Percentiles rank a stretch among this genome's conserved stretches.
Conservation (phyloP, 92 coral and sea anemone genomes). For the Porites evermanni region DNA sequence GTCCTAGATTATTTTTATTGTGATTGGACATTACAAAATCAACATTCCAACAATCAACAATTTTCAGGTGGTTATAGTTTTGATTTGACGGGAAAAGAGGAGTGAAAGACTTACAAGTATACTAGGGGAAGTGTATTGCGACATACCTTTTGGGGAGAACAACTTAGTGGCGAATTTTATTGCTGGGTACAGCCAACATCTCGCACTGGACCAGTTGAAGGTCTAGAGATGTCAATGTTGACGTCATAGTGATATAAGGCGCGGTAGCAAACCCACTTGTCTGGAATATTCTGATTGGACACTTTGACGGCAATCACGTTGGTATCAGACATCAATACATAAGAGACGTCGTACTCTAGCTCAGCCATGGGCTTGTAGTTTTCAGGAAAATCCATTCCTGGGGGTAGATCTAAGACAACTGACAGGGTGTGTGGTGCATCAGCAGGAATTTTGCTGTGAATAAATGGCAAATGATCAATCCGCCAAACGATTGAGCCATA, state of each 20-base stretch:
- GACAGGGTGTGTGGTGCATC: conserved; percentile 94
- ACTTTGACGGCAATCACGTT: conserved; percentile 94
- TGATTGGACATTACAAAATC: no score
- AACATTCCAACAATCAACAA: no score
- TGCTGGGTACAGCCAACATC: conserved; percentile 93
- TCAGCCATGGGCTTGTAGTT: conserved; percentile 88
- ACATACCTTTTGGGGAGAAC: background rate
- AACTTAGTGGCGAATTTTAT: conserved; percentile 11
- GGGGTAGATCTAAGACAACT: conserved; percentile 79
- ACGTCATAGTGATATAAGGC: conserved; percentile 87
- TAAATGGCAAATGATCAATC: conserved; percentile 84
- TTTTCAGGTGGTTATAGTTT: no score
- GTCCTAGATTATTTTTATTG: no score
- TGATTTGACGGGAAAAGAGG: no score
- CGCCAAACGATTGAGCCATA: conserved; percentile 93
- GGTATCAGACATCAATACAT: conserved; percentile 93
- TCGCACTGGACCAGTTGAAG: conserved; percentile 78
- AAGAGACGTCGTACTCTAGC: conserved; percentile 89
- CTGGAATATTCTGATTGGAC: conserved; percentile 90
- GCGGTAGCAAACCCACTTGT: conserved; percentile 91
- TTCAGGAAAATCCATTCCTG: conserved; percentile 89
- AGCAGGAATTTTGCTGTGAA: conserved; percentile 93
- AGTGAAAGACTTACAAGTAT: no score
- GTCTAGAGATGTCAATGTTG: conserved; percentile 81
- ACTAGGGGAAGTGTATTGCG: background rate